Evolutionary conservation across 2,797 vertebrate genomes (phyloP), one percentile per base, ranked within the genome.

Genomic region (Gadopsis marmoratus): DNA sequence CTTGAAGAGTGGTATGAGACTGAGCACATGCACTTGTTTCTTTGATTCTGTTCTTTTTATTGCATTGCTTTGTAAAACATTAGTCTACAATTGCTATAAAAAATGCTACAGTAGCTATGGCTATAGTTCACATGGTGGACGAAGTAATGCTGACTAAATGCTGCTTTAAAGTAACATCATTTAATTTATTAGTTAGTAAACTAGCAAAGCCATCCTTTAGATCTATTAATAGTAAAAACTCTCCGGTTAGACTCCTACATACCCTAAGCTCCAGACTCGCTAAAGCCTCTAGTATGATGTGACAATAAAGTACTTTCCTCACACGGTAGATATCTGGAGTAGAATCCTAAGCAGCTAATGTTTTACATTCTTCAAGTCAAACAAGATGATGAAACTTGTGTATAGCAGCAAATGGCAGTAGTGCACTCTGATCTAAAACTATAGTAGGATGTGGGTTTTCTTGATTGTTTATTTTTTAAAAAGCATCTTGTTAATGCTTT

Each of bases 401-500:
- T 33, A 43, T 29, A 43, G 43, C 59, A 74, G 59, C 71, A 74
- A 70, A 58, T 45, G 51, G 12, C 56, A 51, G 53, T 2, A 64
- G 35, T 45, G 65, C 14, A 47, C 56, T 39, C 41, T 51, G 51
- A 70, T 64, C 37, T 19, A 5, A 66, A 43, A 26, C 43, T 33
- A 39, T 13, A 50, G 51, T 26, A 45, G 16, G 4, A 59, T 33
- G 33, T 41, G 33, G 33, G 43, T 63, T 61, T 63, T 16, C 37
- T 41, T 48, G 4, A 50, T 55, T 74, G 7, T 45, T 26, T 43
- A 39, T 7, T 13, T 9, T 37, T 33, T 33, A 33, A 33, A 37
- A 35, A 55, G 7, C 21, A 48, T 33, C 39, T 53, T 48, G n/a
- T 58, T 37, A 47, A 31, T 63, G 7, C 17, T 47, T 29, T 33